These are phyloP conservation scores for Rallus crepitans DNA, from an alignment of 2,797 vertebrate genomes.

Conservation along the genomic window DNA sequence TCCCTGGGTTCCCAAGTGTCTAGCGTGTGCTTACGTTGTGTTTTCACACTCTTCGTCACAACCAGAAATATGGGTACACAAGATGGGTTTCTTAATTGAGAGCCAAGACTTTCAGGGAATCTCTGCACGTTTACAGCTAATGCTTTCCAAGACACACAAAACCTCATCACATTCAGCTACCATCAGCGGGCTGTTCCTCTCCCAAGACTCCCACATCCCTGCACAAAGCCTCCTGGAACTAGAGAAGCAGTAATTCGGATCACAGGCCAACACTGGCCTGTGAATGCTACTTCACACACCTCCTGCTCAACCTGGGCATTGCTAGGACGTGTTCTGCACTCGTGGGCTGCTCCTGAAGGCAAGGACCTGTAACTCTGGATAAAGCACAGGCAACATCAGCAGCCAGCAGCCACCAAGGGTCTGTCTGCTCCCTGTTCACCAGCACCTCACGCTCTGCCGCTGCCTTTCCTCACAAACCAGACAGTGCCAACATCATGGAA, in stretches of 20 bases:
- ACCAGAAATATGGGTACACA: not conserved
- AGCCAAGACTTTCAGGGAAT: not conserved
- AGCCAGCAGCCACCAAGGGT: too few species aligned
- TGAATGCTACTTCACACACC: not conserved
- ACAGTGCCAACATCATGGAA: not conserved
- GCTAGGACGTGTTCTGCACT: not conserved
- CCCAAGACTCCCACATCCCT: not conserved
- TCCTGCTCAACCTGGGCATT: not conserved
- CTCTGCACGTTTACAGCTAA: not conserved
- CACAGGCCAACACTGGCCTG: not conserved
- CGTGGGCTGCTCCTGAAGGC: not conserved
- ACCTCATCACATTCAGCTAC: fast-evolving
- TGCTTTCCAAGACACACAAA: not conserved
- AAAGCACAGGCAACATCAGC: fast-evolving
- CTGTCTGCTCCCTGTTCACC: fast-evolving
- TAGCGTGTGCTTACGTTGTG: fast-evolving
- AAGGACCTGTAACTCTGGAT: fast-evolving
- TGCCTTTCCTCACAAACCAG: not conserved
- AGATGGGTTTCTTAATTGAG: not conserved
- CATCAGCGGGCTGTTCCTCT: not conserved
- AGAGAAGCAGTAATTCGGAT: not conserved
- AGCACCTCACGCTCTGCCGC: fast-evolving
- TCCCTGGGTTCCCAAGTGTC: not conserved
- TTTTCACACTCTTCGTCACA: not conserved
- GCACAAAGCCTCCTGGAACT: not conserved